Percentiles rank a stretch among this genome's conserved stretches.
phyloP scores from a whole-genome alignment of 2,797 vertebrate species.

The Phrynocephalus guinanensis region DNA sequence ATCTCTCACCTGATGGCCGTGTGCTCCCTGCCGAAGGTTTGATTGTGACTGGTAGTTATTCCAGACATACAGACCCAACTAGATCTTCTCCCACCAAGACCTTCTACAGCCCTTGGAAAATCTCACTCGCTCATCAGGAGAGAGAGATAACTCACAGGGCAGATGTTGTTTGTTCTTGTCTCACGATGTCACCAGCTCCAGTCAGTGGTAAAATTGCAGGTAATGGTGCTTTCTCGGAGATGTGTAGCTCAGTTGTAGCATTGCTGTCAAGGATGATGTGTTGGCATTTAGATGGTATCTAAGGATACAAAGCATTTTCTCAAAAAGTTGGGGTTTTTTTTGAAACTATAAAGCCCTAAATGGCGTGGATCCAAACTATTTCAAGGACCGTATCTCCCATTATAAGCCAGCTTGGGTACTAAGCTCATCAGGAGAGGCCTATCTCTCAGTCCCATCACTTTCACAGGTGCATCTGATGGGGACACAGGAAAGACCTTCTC shows the following conservation, averaged over 20 bases:
- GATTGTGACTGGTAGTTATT: neutral
- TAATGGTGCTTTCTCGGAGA: slow-evolving; percentile 59
- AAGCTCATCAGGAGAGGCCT: no score
- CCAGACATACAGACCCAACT: slow-evolving; percentile 11
- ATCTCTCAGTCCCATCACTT: no score
- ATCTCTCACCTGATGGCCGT: neutral
- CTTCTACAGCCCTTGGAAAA: slow-evolving; percentile 65
- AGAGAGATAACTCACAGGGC: slow-evolving; percentile 34
- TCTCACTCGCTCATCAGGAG: slow-evolving; percentile 80
- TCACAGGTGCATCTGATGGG: no score
- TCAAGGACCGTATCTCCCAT: no score
- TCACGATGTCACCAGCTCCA: slow-evolving; percentile 48
- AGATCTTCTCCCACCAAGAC: slow-evolving; percentile 20
- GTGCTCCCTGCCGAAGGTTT: neutral
- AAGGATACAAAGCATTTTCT: neutral
- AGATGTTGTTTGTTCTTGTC: slow-evolving; percentile 54
- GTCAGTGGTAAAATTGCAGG: slow-evolving; percentile 87
- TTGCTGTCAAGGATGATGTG: neutral
- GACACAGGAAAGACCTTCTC: no score
- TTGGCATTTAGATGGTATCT: neutral
- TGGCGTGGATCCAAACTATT: no score
- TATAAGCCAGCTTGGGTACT: no score
- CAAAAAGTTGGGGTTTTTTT: no score
- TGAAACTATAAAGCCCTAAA: no score
- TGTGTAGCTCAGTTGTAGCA: neutral